Conservation (phyloP, 2,888 invertebrate genomes). For the Dioctria rufipes region DNA sequence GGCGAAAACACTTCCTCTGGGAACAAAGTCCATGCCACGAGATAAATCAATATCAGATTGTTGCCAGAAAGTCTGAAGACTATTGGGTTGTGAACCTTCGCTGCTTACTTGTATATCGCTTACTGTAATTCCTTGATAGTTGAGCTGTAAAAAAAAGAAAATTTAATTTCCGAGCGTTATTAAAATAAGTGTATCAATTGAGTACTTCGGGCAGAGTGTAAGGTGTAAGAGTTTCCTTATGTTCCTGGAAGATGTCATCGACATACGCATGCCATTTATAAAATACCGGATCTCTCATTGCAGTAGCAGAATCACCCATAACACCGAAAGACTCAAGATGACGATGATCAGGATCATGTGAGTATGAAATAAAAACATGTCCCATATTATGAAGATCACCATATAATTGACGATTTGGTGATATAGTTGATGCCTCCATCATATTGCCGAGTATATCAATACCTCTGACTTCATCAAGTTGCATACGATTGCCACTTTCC, state of each 20-base stretch:
- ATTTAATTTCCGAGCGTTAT: background rate
- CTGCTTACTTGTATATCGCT: slow-evolving; percentile 73
- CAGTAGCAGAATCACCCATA: slow-evolving; percentile 87
- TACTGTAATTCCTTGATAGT: slow-evolving; percentile 73
- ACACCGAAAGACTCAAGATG: slow-evolving; percentile 83
- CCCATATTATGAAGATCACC: slow-evolving; percentile 89
- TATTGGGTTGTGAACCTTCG: slow-evolving; percentile 72
- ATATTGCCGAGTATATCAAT: slow-evolving; percentile 87
- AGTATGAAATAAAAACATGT: slow-evolving; percentile 82
- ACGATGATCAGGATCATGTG: slow-evolving; percentile 85
- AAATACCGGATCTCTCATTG: slow-evolving; percentile 90
- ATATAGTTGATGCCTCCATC: slow-evolving; percentile 81
- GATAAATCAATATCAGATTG: slow-evolving; percentile 81
- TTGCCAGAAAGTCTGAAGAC: slow-evolving; percentile 81
- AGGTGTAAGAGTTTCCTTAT: slow-evolving; percentile 80
- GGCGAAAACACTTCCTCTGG: slow-evolving; percentile 79
- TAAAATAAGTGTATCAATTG: background rate
- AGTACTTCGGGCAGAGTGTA: slow-evolving; percentile 76
- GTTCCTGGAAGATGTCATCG: slow-evolving; percentile 83
- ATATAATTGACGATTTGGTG: slow-evolving; percentile 80
- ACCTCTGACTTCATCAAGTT: slow-evolving; percentile 78
- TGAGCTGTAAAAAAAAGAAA: slow-evolving; percentile 19
- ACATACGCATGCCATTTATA: slow-evolving; percentile 89
- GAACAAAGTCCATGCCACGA: slow-evolving; percentile 84
- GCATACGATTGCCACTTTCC: slow-evolving; percentile 75